Conservation (phyloP, 1,140 invertebrate species). For the Dendroctonus ponderosae region DNA sequence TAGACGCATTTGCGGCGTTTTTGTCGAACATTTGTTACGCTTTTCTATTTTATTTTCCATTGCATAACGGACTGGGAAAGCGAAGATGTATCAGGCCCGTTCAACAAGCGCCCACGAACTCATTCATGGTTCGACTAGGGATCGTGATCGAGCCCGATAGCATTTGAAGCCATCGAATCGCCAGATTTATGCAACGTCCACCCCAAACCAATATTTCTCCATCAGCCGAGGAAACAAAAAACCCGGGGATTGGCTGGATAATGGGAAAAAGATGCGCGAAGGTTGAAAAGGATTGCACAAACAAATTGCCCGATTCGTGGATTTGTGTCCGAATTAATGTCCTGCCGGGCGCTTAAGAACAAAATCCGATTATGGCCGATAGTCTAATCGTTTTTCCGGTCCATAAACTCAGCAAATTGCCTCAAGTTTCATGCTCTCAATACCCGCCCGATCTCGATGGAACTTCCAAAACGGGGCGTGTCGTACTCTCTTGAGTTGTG, state of each 20-base stretch:
- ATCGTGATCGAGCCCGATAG: too few species aligned
- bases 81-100: too few species aligned
- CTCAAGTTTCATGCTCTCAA: background rate
- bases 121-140: too few species aligned
- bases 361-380: slow-evolving; percentile 16
- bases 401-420: slow-evolving; percentile 17
- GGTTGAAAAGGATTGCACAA: slow-evolving; percentile 39
- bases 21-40: slow-evolving; percentile 45
- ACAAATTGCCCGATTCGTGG: slow-evolving; percentile 44
- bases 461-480: too few species aligned
- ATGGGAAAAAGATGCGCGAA: slow-evolving; percentile 34
- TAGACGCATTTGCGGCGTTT: slow-evolving; percentile 43
- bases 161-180: too few species aligned
- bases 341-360: slow-evolving; percentile 33
- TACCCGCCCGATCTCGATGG: too few species aligned
- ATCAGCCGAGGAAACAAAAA: slow-evolving; percentile 27
- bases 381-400: slow-evolving; percentile 18
- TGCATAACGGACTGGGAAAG: too few species aligned
- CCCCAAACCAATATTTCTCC: slow-evolving; percentile 41
- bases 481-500: too few species aligned
- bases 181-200: slow-evolving; percentile 38
- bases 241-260: slow-evolving; percentile 39
- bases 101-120: too few species aligned
- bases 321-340: slow-evolving; percentile 41
- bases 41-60: slow-evolving; percentile 40